phyloP scores from a whole-genome alignment of 2,113 vertebrate species.

The Nothobranchius furzeri region DNA sequence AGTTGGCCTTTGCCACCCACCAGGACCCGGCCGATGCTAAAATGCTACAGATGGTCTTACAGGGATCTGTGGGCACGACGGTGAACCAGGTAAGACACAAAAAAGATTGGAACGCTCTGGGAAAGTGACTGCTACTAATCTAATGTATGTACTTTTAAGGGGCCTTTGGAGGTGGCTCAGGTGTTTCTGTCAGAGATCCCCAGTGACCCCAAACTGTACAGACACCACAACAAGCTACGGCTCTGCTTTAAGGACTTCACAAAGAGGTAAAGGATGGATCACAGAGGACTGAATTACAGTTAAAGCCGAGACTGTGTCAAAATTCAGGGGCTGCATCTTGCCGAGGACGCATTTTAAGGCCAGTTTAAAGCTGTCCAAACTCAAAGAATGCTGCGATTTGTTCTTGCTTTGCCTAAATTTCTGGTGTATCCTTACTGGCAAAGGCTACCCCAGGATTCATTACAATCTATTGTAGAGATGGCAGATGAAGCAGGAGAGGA shows the following conservation, averaged over 20 bases:
- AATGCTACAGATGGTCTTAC: constrained; percentile 99
- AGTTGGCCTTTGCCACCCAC: constrained; percentile 96
- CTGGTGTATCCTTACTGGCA: too few relatives aligned
- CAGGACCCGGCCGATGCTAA: constrained; percentile 97
- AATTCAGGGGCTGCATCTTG: too few relatives aligned
- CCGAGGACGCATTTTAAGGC: too few relatives aligned
- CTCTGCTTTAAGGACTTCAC: constrained; percentile 99
- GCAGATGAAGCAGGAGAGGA: too few relatives aligned
- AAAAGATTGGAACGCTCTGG: not conserved
- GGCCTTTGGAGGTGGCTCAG: constrained; percentile 97
- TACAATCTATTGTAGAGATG: too few relatives aligned
- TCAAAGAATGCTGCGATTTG: too few relatives aligned
- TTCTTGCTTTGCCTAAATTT: too few relatives aligned
- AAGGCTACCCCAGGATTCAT: too few relatives aligned
- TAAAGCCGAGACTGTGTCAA: not conserved
- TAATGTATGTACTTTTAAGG: constrained; percentile 72
- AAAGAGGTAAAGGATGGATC: constrained; percentile 80
- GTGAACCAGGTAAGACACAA: constrained; percentile 89
- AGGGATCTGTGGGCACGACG: constrained; percentile 99
- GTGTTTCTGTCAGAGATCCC: constrained; percentile 98
- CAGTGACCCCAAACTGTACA: constrained; percentile 95
- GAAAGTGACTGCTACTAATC: not conserved
- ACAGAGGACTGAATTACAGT: not conserved
- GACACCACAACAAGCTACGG: constrained; percentile 97
- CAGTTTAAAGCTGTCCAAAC: too few relatives aligned